Percentiles rank a stretch among this genome's conserved stretches.
Evolutionary conservation across 53 echinoderm and acorn worm species (phyloP).

Genomic region (Henricia sp.): DNA sequence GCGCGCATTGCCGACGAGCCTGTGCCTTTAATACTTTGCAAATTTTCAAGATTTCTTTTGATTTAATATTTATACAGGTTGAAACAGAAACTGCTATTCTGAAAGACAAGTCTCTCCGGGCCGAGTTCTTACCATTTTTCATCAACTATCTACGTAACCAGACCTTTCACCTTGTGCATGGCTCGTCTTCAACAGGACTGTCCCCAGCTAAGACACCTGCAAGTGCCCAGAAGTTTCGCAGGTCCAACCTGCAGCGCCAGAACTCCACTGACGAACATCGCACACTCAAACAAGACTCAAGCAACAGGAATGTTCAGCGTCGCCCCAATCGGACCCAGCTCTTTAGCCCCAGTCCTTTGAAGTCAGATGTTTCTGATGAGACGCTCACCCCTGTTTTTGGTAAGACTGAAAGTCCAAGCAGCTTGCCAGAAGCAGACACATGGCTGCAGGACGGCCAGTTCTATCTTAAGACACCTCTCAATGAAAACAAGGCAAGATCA

Average conservation of each 20-base stretch:
- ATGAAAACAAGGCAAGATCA: conserved; percentile 24
- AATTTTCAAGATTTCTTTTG: no score
- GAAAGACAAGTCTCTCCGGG: conserved; percentile 52
- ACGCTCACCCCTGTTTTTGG: not conserved
- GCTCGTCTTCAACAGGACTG: conserved; percentile 64
- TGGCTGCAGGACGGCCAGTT: conserved; percentile 38
- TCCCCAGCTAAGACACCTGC: conserved; percentile 89
- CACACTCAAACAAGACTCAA: conserved; percentile 8
- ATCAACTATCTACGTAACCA: conserved; percentile 86
- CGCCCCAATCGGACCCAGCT: conserved; percentile 74
- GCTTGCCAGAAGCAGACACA: conserved; percentile 11
- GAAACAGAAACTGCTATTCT: conserved; percentile 8
- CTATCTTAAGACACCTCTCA: conserved; percentile 21
- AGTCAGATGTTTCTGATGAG: conserved; percentile 27
- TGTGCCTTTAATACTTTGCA: no score
- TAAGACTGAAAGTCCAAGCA: conserved; percentile 48
- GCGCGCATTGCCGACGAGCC: no score
- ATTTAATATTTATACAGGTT: no score
- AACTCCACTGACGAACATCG: conserved; percentile 21
- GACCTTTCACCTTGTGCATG: conserved; percentile 83
- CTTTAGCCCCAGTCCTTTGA: conserved; percentile 61
- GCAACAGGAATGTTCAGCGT: not conserved
- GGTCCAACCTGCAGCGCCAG: conserved; percentile 42
- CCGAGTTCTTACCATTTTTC: conserved; percentile 87
- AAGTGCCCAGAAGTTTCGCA: conserved; percentile 68